Conservation (phyloP, 92 coral and sea anemone species). For the Heliopora coerulea region DNA sequence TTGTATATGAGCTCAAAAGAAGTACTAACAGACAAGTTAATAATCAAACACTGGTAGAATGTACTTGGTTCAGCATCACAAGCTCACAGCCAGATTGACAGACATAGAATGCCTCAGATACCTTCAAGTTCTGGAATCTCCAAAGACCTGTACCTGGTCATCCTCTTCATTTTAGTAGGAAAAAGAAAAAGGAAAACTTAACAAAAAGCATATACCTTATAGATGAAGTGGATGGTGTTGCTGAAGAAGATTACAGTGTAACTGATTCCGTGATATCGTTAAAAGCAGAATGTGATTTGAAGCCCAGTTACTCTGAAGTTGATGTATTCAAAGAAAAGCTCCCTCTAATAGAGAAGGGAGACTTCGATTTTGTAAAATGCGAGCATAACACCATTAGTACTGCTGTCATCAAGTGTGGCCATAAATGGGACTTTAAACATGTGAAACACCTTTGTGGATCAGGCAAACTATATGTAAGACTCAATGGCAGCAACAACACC, state of each 20-base stretch:
- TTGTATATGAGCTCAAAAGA: conserved; percentile 11
- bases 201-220: conserved; percentile 58
- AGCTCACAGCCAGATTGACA: background rate
- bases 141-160: conserved; percentile 29
- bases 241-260: conserved; percentile 50
- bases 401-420: conserved; percentile 54
- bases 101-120: background rate
- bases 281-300: conserved; percentile 54
- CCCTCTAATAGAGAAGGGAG: conserved; percentile 29
- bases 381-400: conserved; percentile 49
- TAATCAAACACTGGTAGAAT: conserved; percentile 7
- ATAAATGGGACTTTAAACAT: conserved; percentile 60
- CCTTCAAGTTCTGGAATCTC: background rate
- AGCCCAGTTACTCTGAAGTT: conserved; percentile 27
- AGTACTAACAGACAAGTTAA: background rate
- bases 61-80: conserved; percentile 22
- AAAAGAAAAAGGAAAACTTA: conserved; percentile 15
- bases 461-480: conserved; percentile 57
- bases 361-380: conserved; percentile 59
- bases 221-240: conserved; percentile 33
- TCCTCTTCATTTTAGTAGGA: conserved; percentile 25
- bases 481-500: conserved; percentile 47
- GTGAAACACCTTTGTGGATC: conserved; percentile 61
- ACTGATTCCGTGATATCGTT: conserved; percentile 43
- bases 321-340: conserved; percentile 41